These are phyloP conservation scores for Antheraea mylitta DNA, from an alignment of 1,140 invertebrate species.

Conservation along the genomic window DNA sequence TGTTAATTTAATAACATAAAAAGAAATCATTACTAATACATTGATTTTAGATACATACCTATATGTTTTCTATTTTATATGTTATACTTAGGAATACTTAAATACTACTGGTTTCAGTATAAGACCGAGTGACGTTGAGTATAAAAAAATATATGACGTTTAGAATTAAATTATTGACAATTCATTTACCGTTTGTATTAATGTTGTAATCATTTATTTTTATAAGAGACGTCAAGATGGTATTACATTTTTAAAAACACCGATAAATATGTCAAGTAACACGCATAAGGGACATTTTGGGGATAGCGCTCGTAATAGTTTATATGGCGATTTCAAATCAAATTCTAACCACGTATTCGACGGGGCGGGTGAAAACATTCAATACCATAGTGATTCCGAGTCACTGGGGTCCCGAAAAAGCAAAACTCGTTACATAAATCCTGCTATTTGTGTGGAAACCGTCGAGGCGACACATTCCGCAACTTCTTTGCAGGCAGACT, in stretches of 20 bases:
- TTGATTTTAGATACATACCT: too few species aligned
- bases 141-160: constrained; percentile 17
- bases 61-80: too few species aligned
- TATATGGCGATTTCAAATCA: constrained; percentile 36
- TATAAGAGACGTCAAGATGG: background rate
- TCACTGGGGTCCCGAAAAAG: constrained; percentile 56
- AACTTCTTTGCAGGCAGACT: constrained; percentile 57
- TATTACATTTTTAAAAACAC: constrained; percentile 16
- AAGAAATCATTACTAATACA: too few species aligned
- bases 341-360: constrained; percentile 66
- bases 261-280: constrained; percentile 54
- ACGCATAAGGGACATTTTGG: constrained; percentile 57
- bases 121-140: background rate
- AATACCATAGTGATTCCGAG: constrained; percentile 67
- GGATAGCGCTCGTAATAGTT: constrained; percentile 55
- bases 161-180: constrained; percentile 24
- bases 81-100: too few species aligned
- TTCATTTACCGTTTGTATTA: constrained; percentile 27
- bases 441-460: constrained; percentile 64
- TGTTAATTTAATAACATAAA: too few species aligned
- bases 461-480: constrained; percentile 58
- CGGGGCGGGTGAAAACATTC: constrained; percentile 63
- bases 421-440: constrained; percentile 69
- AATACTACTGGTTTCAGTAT: background rate
- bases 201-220: constrained; percentile 21